Conservation (phyloP, 1,140 invertebrate species). For the Vollenhovia emeryi region DNA sequence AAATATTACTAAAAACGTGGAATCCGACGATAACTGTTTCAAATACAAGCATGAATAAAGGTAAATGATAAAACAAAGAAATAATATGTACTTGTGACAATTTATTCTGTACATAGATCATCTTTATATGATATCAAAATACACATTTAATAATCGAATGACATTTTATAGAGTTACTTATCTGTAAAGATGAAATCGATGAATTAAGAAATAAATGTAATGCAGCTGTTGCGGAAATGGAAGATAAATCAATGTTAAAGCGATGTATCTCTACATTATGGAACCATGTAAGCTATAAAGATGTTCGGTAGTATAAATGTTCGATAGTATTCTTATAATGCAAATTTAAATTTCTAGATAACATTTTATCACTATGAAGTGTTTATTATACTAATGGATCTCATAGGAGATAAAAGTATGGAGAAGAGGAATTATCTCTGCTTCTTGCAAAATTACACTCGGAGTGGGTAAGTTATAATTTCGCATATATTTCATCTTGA, state of each 20-base stretch:
- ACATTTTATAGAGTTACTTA: slow-evolving; percentile 72
- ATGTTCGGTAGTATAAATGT: neutral
- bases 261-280: slow-evolving; percentile 61
- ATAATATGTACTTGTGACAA: neutral
- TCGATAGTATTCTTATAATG: slow-evolving; percentile 20
- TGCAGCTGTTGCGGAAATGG: slow-evolving; percentile 68
- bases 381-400: slow-evolving; percentile 80
- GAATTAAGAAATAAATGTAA: slow-evolving; percentile 76
- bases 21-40: slow-evolving; percentile 74
- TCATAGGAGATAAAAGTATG: slow-evolving; percentile 72
- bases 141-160: neutral
- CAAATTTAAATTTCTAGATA: slow-evolving; percentile 69
- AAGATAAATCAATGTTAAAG: slow-evolving; percentile 74
- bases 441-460: slow-evolving; percentile 79
- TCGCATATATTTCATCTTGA: neutral
- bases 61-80: slow-evolving; percentile 56
- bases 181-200: slow-evolving; percentile 72
- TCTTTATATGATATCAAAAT: neutral
- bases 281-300: slow-evolving; percentile 65
- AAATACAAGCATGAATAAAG: slow-evolving; percentile 61
- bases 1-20: slow-evolving; percentile 80
- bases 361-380: slow-evolving; percentile 85
- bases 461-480: slow-evolving; percentile 67
- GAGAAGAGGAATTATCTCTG: slow-evolving; percentile 74
- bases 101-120: slow-evolving; percentile 17